Evolutionary conservation across 2,797 vertebrate genomes (phyloP), one percentile per base, ranked within the genome.

Genomic region (Acanthopagrus latus): DNA sequence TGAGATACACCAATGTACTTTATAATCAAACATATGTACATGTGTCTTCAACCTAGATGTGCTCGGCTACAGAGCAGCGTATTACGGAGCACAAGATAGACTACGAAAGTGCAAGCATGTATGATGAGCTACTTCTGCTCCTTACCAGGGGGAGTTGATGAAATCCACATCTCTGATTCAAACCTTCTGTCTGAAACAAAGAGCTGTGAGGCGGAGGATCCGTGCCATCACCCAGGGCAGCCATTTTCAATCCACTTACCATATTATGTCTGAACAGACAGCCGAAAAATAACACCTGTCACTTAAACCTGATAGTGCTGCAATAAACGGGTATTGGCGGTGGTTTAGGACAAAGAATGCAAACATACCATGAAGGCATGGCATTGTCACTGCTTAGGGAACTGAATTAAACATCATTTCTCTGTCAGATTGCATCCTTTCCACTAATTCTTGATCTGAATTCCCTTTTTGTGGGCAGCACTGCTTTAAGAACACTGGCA

Each of bases 161-260:
- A 89, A 77, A 89, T 76, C 71, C 69, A 80, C 86, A 80, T 87
- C 82, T 67, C 78, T 60, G 72, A 89, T 87, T 89, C 86, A 81
- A 86, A 86, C 79, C 87, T 75, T 90, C 87, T 90, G 86, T 76
- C 54, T 59, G 71, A 86, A 80, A 91, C 81, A 86, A 84, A 85
- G 57, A 46, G 46, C 78, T 76, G 75, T 0, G 66, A 86, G 78
- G 69, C 56, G 29, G 25, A 81, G 64, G 62, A 86, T 73, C 52
- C 41, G 80, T 78, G 86, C 78, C 74, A 64, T 88, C 85, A 88
- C 80, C 79, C 71, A 54, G 66, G 80, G 80, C 84, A 25, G 76
- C 80, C 76, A 74, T 76, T 84, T 88, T 82, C 66, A 84, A 71
- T 74, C 50, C 78, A 83, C 84, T 90, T 75, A 91, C 47, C 67